Evolutionary conservation across 2,113 vertebrate species (phyloP).

Genomic region (Hippocampus zosterae): DNA sequence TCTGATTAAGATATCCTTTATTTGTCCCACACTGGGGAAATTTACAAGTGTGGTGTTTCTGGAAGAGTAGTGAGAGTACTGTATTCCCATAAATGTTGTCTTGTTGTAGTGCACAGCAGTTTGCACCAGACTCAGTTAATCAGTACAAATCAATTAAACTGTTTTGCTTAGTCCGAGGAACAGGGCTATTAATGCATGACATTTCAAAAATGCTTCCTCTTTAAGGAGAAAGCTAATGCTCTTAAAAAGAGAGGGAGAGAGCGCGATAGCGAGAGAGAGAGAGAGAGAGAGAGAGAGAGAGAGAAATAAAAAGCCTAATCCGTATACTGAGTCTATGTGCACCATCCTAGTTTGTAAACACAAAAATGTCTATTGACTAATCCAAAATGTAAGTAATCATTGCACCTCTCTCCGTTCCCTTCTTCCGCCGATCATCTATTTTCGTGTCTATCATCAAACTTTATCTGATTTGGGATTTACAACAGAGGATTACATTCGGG

Average conservation of each 20-base stretch:
- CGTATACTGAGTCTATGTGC: not conserved
- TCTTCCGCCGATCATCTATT: conserved; percentile 13
- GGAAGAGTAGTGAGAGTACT: not conserved
- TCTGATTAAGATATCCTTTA: too few relatives aligned
- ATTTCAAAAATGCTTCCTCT: not conserved
- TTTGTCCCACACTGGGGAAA: too few relatives aligned
- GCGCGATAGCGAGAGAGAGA: not conserved
- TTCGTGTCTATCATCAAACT: conserved; percentile 23
- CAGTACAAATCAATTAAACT: not conserved
- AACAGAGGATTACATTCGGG: conserved; percentile 36
- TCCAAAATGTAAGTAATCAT: conserved; percentile 5
- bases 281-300: too few relatives aligned
- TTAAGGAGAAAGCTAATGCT: not conserved
- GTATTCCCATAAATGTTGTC: not conserved
- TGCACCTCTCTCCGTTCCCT: conserved; percentile 7
- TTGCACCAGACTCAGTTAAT: not conserved
- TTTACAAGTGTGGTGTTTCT: too few relatives aligned
- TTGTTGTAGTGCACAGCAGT: not conserved
- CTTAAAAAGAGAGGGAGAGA: not conserved
- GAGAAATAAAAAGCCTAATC: not conserved
- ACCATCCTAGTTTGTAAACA: not conserved
- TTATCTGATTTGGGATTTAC: conserved; percentile 28
- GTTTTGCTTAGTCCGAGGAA: not conserved
- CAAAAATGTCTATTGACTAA: conserved; percentile 1
- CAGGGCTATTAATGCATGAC: not conserved